Evolutionary conservation across 2,797 vertebrate genomes (phyloP), one percentile per base, ranked within the genome.

Genomic region (Lophotriccus pileatus): DNA sequence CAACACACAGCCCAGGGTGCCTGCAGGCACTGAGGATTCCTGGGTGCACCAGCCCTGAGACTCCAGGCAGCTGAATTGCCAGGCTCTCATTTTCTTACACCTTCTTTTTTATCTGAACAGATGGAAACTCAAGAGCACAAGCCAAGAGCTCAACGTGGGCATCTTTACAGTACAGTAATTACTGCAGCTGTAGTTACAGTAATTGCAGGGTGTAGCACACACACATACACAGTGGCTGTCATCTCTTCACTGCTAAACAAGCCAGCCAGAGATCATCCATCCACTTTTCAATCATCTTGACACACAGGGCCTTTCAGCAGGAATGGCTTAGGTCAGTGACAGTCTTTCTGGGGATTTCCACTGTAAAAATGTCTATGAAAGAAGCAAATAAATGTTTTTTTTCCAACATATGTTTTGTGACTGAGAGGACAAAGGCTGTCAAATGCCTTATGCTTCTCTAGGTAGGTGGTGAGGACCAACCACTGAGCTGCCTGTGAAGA

Each of bases 61-160:
- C 66, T n/a, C 60, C 84, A 76, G 34, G 80, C 83, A 84, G 77
- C 22, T 21, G 20, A 74, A 21, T 0, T 73, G 87, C 81, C 75
- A 83, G 52, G 28, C 44, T 81, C 44, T 63, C 32, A 60, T 89
- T 41, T 91, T 59, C 79, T 56, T 28, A 46, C 67, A 95, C 93
- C 94, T 94, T 93, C 86, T 87, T 94, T 97, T 94, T 93, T 53
- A 93, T 91, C 87, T 91, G 90, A 97, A 91, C 97, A 98, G 97
- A 98, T 97, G 96, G 97, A 94, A 93, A 97, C 84, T 75, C 36
- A 43, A 87, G 84, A 88, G 93, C 83, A 90, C 94, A 66, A 92
- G 96, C 96, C 93, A 97, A 97, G 92, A 96, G 91, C 93, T 97
- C 82, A 79, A 92, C 64, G 28, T 20, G 62, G 97, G 88, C 96